These are phyloP conservation scores for Rousettus leschenaultii DNA, from an alignment of 2,113 vertebrate species.

Conservation along the genomic window DNA sequence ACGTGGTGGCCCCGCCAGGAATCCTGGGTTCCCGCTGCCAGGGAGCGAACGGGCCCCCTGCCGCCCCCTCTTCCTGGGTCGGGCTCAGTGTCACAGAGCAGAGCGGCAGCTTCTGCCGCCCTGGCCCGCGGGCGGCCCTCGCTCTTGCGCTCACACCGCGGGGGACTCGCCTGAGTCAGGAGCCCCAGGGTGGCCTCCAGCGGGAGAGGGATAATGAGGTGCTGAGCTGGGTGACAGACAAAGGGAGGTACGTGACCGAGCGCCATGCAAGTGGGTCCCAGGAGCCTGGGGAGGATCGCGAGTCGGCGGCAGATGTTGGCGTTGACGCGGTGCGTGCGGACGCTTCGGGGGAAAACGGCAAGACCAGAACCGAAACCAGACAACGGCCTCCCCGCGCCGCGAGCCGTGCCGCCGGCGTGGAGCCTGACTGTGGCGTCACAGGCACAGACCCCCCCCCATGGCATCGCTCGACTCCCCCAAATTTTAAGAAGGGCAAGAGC, in stretches of 20 bases:
- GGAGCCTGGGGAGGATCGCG: neutral
- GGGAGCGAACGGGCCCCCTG: neutral
- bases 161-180: neutral
- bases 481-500: neutral
- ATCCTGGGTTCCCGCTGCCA: neutral
- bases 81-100: too few relatives aligned
- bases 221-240: rapidly evolving
- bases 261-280: rapidly evolving
- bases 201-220: rapidly evolving
- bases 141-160: rapidly evolving
- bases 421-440: rapidly evolving
- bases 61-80: rapidly evolving
- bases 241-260: rapidly evolving
- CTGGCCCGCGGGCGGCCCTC: rapidly evolving
- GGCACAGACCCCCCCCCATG: rapidly evolving
- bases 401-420: rapidly evolving
- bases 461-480: rapidly evolving
- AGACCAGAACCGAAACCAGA: neutral
- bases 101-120: rapidly evolving
- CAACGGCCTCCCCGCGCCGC: rapidly evolving
- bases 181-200: neutral
- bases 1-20: rapidly evolving
- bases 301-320: rapidly evolving
- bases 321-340: rapidly evolving
- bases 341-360: too few relatives aligned